Base-by-base conservation (phyloP, 2,113 vertebrate genomes). In the Gasterosteus aculeatus region DNA sequence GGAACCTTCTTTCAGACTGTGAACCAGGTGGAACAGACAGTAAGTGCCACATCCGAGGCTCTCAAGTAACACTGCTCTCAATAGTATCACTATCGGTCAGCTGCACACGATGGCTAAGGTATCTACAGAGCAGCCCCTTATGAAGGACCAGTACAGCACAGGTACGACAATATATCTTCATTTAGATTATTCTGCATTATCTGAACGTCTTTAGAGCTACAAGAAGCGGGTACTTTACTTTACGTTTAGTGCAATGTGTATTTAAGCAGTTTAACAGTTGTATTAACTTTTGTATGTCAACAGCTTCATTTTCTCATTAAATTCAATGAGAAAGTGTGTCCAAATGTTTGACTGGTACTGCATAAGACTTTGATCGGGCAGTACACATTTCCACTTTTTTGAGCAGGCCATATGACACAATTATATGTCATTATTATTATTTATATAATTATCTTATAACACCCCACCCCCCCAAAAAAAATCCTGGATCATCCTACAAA, bases 51-150 rank as follows among this genome's bases (percentile, higher is more conserved):
- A 58, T 47, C 65, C 69, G 67, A 51, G 61, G 44, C 81, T 81
- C 84, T 88, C 86, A 84, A 29, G 76, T 88, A 0, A 80, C 86
- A 85, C 56, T 15, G 33, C 72, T 53, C 77, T 81, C 72, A 46
- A 31, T 71, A 56, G 86, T 81, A 6, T 85, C 80, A 66, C 31
- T 72, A 69, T 67, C 75, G 42, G 56, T 57, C 31, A 26, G 72
- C 75, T 80, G 61, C 73, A 75, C 73, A 72, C 58, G 26, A 60
- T 81, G 78, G 78, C 62, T 72, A 46, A 35, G 65, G 72, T 72
- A 69, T 69, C 67, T 75, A 75, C 54, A 75, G 66, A n/a, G 6
- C 75, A 70, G 60, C 53, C 62, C 61, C 77, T 71, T 35, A 80
- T 75, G 81, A 82, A 69, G 79, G 62, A 82, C 35, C 73, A 63